Evolutionary conservation across 2,888 invertebrate genomes (phyloP), one percentile per base, ranked within the genome.

Genomic region (Athripsodes cinereus): DNA sequence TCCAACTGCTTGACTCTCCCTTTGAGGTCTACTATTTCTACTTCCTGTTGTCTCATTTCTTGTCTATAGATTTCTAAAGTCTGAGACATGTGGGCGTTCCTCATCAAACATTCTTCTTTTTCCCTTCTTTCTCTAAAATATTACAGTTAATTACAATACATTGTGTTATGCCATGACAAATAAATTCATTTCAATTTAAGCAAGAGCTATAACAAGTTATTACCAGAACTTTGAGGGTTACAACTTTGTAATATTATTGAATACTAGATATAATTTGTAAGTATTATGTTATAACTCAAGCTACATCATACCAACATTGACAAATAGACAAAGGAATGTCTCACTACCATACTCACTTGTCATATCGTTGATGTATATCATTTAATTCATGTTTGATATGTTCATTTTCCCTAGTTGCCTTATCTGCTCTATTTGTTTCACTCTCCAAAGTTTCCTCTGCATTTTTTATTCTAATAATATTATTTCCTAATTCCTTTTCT

Each of bases 41-140:
- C 69, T 69, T 87, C 85, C 66, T 88, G 86, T 63, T 85, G 81
- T 19, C 87, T 80, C 69, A 86, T 81, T 66, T 89, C 84, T 67
- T 89, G 87, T 67, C 85, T 85, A 1, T 86, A 81, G 68, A 90
- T 78, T 70, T 91, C 90, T 66, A 88, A 82, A 62, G 86, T 86
- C 70, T 91, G 91, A 0, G 90, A 90, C 66, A 91, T 85, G 73
- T 90, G 87, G 1, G 91, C 91, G 70, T 90, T 92, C 51, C 90
- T 80, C 55, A 92, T 69, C 52, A 90, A 71, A 0, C 86, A 86
- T 2, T 85, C 84, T 68, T 90, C 86, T 68, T 89, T 90, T 64
- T 90, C 90, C 8, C 85, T 81, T 51, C 83, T 83, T 66, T 90
- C 90, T 64, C 84, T 84, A 21, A 73, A 68, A 57, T 52, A n/a